Conservation (phyloP, 2,797 vertebrate species). For the Lepus townsendii region DNA sequence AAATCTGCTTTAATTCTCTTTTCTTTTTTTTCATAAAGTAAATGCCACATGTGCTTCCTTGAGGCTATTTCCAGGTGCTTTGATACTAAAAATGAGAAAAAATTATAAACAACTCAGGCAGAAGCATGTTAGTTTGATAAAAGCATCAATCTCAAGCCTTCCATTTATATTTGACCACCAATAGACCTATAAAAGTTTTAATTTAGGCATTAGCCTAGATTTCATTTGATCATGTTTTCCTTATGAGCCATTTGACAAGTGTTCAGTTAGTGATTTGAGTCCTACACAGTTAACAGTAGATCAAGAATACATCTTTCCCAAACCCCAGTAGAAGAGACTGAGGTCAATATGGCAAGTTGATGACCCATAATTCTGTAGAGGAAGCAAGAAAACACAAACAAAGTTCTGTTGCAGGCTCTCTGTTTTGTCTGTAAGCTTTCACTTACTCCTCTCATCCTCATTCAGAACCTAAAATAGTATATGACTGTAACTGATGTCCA, state of each 20-base stretch:
- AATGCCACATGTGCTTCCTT: neutral
- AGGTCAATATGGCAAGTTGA: neutral
- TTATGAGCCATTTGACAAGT: neutral
- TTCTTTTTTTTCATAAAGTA: neutral
- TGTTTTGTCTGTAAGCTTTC: neutral
- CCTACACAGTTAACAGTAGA: neutral
- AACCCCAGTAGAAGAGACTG: neutral
- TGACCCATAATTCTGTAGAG: neutral
- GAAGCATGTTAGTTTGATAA: neutral
- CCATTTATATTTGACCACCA: neutral
- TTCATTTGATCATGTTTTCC: neutral
- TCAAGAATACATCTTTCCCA: neutral
- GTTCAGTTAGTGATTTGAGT: neutral
- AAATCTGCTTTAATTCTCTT: slow-evolving; percentile 32
- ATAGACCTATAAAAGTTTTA: neutral
- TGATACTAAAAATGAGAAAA: neutral
- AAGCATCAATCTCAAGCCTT: neutral
- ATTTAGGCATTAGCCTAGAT: neutral
- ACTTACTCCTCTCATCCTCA: neutral
- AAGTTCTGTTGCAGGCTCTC: neutral
- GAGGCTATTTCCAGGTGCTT: neutral
- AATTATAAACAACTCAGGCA: neutral
- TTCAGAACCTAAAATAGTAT: neutral
- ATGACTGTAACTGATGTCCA: neutral
- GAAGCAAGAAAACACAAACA: neutral